phyloP scores from a whole-genome alignment of 1,140 invertebrate species.

The Euura saliciscinereae region DNA sequence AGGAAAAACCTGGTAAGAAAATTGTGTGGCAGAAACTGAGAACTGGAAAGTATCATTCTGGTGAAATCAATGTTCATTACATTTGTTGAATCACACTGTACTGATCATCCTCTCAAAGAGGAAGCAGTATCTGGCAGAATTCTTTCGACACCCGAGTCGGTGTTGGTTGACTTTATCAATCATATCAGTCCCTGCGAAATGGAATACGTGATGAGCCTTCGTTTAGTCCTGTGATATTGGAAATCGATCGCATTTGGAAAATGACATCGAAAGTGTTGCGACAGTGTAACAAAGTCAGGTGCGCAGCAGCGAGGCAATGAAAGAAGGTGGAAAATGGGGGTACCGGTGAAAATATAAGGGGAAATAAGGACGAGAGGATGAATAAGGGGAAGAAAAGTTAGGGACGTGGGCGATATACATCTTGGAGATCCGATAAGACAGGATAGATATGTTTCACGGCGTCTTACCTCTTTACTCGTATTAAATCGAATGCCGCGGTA shows the following conservation, averaged over 20 bases:
- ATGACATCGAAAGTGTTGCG: constrained; percentile 25
- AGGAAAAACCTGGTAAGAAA: too few relatives aligned
- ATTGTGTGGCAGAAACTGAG: too few relatives aligned
- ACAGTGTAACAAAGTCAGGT: constrained; percentile 10
- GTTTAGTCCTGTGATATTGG: constrained; percentile 30
- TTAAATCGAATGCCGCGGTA: constrained; percentile 56
- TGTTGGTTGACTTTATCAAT: constrained; percentile 1
- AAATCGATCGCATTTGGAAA: constrained; percentile 38
- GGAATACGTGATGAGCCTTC: constrained; percentile 41
- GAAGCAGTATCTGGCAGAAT: background rate
- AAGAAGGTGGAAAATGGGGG: background rate
- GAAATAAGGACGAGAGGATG: constrained; percentile 5
- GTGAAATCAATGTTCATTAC: background rate
- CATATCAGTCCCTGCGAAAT: constrained; percentile 34
- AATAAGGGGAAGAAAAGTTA: constrained; percentile 18
- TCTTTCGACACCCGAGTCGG: background rate
- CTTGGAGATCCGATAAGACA: constrained; percentile 53
- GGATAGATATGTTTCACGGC: constrained; percentile 54
- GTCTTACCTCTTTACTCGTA: constrained; percentile 51
- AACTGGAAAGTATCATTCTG: too few relatives aligned
- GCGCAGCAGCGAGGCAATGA: background rate
- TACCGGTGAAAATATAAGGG: background rate
- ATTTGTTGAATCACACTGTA: background rate
- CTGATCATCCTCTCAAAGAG: too few relatives aligned
- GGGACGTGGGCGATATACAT: constrained; percentile 44